Percentiles rank a stretch among this genome's conserved stretches.
Conservation (phyloP, 2,888 invertebrate species). For the Andrena dorsata region DNA sequence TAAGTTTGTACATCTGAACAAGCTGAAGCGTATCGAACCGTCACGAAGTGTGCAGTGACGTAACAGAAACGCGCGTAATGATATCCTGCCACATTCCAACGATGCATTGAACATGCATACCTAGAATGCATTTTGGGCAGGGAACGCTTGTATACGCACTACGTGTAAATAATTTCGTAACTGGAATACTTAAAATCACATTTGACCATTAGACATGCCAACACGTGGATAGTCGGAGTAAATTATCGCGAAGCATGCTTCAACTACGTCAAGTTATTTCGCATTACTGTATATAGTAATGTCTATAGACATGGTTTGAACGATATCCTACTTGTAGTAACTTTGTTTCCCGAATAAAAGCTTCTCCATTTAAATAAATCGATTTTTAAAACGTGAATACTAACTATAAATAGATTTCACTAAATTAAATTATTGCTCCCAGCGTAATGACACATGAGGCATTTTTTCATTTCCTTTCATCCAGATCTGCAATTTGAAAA, state of each 20-base stretch:
- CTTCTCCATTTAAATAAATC: not conserved
- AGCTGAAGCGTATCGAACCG: slow-evolving; percentile 60
- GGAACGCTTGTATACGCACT: not conserved
- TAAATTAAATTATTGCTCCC: not conserved
- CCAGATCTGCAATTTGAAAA: too few relatives aligned
- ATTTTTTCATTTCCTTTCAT: too few relatives aligned
- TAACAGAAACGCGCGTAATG: slow-evolving; percentile 52
- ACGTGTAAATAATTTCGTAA: slow-evolving; percentile 41
- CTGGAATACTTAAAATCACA: slow-evolving; percentile 18
- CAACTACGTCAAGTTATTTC: slow-evolving; percentile 20
- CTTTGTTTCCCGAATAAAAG: not conserved
- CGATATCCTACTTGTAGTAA: slow-evolving; percentile 2
- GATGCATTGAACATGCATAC: slow-evolving; percentile 35
- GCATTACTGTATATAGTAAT: not conserved
- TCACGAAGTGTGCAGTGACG: slow-evolving; percentile 54
- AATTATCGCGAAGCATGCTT: slow-evolving; percentile 6
- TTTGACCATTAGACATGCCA: slow-evolving; percentile 6
- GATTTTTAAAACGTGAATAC: not conserved
- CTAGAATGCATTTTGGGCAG: slow-evolving; percentile 42
- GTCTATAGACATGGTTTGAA: not conserved
- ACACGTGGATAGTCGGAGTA: not conserved
- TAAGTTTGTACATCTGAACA: slow-evolving; percentile 49
- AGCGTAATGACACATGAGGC: too few relatives aligned
- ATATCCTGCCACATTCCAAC: slow-evolving; percentile 59
- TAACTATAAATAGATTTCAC: not conserved